These are phyloP conservation scores for Salvelinus namaycush DNA, from an alignment of 2,113 vertebrate genomes.

Conservation along the genomic window DNA sequence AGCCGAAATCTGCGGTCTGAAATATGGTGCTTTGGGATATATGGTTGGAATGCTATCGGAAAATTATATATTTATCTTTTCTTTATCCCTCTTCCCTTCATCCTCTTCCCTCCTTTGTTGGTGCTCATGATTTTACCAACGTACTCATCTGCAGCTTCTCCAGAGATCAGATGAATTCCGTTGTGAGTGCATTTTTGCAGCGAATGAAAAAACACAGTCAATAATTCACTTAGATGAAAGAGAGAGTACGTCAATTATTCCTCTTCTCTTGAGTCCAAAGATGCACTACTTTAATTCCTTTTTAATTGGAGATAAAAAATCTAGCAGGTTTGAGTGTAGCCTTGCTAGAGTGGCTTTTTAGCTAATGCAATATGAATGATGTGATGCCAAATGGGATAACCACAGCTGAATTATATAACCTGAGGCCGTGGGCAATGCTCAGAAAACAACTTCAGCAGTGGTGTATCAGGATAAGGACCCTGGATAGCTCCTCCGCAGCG, in stretches of 20 bases:
- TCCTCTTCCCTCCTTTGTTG: not conserved
- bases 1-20: too few relatives aligned
- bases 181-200: slow-evolving; percentile 8
- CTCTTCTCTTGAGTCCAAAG: slow-evolving; percentile 56
- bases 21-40: too few relatives aligned
- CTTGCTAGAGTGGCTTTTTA: slow-evolving; percentile 52
- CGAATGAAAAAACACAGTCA: slow-evolving; percentile 60
- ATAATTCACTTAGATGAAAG: slow-evolving; percentile 63
- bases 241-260: slow-evolving; percentile 62
- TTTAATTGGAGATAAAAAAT: slow-evolving; percentile 71
- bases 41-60: too few relatives aligned
- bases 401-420: slow-evolving; percentile 56
- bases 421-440: too few relatives aligned
- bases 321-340: slow-evolving; percentile 57
- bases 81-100: not conserved
- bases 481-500: too few relatives aligned
- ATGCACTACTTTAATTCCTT: slow-evolving; percentile 52
- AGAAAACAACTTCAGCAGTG: too few relatives aligned
- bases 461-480: too few relatives aligned
- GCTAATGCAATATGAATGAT: slow-evolving; percentile 69
- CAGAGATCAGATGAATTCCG: slow-evolving; percentile 24
- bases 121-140: slow-evolving; percentile 5
- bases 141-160: not conserved
- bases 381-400: slow-evolving; percentile 50
- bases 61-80: not conserved